A percentile compares a stretch with the other conserved stretches of the same genome.
Evolutionary conservation across 2,113 vertebrate genomes (phyloP).

Genomic region (Siniperca knerii): DNA sequence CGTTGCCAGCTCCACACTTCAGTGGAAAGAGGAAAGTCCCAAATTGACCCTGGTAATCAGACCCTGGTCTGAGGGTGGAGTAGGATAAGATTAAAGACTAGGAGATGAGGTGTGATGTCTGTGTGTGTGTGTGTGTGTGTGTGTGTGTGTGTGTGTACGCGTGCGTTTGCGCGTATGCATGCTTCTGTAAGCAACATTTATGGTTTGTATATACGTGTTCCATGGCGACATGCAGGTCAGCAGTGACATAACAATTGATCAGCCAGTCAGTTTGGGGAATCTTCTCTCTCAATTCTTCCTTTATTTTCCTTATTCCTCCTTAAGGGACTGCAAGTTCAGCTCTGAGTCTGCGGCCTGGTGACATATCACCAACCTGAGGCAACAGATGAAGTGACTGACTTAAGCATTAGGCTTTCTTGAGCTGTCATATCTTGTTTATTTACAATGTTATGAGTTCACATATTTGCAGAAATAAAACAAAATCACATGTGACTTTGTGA

Average conservation of each 20-base stretch:
- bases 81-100: conserved; percentile 28
- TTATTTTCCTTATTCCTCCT: neutral
- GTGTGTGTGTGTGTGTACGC: conserved; percentile 21
- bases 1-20: conserved; percentile 73
- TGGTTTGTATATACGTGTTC: neutral
- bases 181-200: neutral
- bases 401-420: neutral
- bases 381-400: neutral
- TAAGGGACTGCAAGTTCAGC: neutral
- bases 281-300: neutral
- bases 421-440: neutral
- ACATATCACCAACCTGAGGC: neutral
- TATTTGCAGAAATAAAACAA: neutral
- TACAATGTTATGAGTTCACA: neutral
- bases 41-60: conserved; percentile 84
- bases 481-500: neutral
- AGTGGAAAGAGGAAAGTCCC: conserved; percentile 85
- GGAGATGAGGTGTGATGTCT: conserved; percentile 21
- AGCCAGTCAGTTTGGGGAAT: neutral
- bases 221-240: conserved; percentile 9
- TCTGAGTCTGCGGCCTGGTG: neutral
- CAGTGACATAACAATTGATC: neutral
- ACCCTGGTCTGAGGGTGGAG: conserved; percentile 49
- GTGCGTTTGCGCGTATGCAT: conserved; percentile 18
- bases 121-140: conserved; percentile 3